Conservation (phyloP, 1,140 invertebrate species). For the Steinernema khuongi region DNA sequence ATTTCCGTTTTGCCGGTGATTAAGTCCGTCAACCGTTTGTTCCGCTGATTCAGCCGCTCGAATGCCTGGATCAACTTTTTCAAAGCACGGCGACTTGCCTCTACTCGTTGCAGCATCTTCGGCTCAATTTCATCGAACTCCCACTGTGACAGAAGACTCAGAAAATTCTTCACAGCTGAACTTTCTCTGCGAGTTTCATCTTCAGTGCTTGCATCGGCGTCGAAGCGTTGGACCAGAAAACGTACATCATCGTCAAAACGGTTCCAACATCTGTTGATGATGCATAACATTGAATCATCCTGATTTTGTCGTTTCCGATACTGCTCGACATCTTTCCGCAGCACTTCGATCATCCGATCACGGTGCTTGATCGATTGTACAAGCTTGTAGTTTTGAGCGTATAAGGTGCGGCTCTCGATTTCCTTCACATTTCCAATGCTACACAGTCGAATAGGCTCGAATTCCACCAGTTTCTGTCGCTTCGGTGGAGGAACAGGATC, state of each 20-base stretch:
- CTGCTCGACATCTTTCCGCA: constrained; percentile 86
- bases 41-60: constrained; percentile 83
- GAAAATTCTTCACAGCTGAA: constrained; percentile 86
- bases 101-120: constrained; percentile 82
- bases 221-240: constrained; percentile 85
- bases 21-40: constrained; percentile 81
- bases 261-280: constrained; percentile 95
- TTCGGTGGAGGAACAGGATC: constrained; percentile 18
- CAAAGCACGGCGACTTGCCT: constrained; percentile 68
- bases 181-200: constrained; percentile 80
- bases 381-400: constrained; percentile 29
- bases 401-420: constrained; percentile 17
- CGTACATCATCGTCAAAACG: constrained; percentile 87
- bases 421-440: constrained; percentile 27
- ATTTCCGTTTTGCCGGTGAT: constrained; percentile 69
- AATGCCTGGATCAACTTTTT: constrained; percentile 92
- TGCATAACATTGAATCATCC: constrained; percentile 93
- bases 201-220: constrained; percentile 92
- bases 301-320: constrained; percentile 91
- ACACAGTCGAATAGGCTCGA: constrained; percentile 33
- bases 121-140: constrained; percentile 94
- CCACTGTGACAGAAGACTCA: constrained; percentile 93
- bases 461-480: constrained; percentile 23
- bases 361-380: constrained; percentile 75
- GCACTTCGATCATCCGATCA: constrained; percentile 78